These are phyloP conservation scores for Chlamydotis undulata DNA, from an alignment of 2,113 vertebrate species.

Conservation along the genomic window DNA sequence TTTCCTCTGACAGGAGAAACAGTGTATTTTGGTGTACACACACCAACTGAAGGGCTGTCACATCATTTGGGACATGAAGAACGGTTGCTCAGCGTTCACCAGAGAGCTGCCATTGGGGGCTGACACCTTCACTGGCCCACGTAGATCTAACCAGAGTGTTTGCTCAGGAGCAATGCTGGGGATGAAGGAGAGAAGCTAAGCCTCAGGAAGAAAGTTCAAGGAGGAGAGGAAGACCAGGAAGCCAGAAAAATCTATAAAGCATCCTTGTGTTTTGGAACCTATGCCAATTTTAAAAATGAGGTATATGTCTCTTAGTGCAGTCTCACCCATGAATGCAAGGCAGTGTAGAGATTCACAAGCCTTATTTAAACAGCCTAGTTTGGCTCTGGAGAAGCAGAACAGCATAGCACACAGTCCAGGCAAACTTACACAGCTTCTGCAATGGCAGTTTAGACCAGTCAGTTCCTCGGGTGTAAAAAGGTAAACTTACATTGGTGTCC, in stretches of 20 bases:
- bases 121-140: background rate
- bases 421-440: background rate
- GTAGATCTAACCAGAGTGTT: background rate
- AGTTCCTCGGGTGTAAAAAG: background rate
- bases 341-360: slow-evolving; percentile 43
- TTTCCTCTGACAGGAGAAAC: background rate
- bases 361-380: slow-evolving; percentile 32
- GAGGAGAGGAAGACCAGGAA: slow-evolving; percentile 34
- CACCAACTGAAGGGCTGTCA: background rate
- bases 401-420: background rate
- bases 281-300: slow-evolving; percentile 33
- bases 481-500: background rate
- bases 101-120: background rate
- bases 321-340: slow-evolving; percentile 40
- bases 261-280: slow-evolving; percentile 10
- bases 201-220: background rate
- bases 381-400: background rate
- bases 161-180: background rate
- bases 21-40: background rate
- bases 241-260: slow-evolving; percentile 34
- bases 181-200: background rate
- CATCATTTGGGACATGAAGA: accelerated
- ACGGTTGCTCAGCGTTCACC: background rate
- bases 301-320: background rate
- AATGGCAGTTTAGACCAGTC: background rate